Conservation (phyloP, 2,797 vertebrate species). For the Poecilia picta region DNA sequence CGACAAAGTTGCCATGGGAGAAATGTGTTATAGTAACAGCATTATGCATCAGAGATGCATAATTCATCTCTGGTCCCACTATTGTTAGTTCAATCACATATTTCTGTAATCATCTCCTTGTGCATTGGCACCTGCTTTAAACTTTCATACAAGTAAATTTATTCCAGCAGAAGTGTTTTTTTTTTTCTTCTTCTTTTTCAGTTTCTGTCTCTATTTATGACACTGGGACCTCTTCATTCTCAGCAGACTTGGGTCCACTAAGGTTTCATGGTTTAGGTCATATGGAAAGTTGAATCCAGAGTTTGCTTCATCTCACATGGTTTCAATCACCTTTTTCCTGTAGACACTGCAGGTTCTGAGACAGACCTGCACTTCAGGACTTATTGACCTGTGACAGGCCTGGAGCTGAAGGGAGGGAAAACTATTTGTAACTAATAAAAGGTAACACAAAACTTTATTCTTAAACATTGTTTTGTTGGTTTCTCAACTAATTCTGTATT, state of each 20-base stretch:
- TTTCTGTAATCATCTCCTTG: conserved; percentile 33
- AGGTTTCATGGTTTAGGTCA: conserved; percentile 74
- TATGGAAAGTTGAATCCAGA: conserved; percentile 77
- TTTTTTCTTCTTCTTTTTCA: conserved; percentile 20
- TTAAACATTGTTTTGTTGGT: conserved; percentile 21
- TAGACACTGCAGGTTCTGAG: conserved; percentile 64
- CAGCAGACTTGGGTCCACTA: conserved; percentile 76
- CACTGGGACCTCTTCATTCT: conserved; percentile 63
- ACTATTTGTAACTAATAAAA: conserved; percentile 18
- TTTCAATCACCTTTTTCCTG: conserved; percentile 78
- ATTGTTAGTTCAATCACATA: conserved; percentile 48
- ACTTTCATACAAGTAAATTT: conserved; percentile 15
- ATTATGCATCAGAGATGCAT: background rate
- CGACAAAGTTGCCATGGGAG: conserved; percentile 19
- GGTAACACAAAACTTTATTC: conserved; percentile 36
- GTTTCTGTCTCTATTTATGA: conserved; percentile 58
- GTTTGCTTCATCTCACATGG: conserved; percentile 84
- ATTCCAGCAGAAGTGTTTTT: conserved; percentile 25
- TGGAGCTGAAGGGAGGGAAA: conserved; percentile 50
- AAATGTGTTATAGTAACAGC: conserved; percentile 20
- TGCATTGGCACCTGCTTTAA: conserved; percentile 32
- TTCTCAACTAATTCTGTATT: background rate
- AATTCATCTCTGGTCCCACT: conserved; percentile 47
- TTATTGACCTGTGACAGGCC: conserved; percentile 36
- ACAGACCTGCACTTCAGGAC: conserved; percentile 49